Percentiles rank a stretch among this genome's conserved stretches.
Evolutionary conservation across 92 coral and sea anemone genomes (phyloP).

Genomic region (Epizoanthus scotinus): DNA sequence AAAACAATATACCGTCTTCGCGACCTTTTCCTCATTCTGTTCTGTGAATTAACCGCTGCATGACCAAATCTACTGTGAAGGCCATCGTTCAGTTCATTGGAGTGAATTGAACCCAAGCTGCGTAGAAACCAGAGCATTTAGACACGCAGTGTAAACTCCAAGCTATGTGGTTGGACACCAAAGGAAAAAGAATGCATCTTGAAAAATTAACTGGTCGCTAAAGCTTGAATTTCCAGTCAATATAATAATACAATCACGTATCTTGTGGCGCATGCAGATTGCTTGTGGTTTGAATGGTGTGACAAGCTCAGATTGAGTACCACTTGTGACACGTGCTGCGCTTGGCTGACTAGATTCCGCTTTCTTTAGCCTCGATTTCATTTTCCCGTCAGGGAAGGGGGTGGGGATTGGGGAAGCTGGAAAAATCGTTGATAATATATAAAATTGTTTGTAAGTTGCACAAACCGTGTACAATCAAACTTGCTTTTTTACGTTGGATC

Average conservation of each 20-base stretch:
- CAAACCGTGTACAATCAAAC: too few species aligned
- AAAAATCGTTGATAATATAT: too few species aligned
- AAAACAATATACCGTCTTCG: constrained; percentile 71
- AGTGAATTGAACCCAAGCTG: constrained; percentile 20
- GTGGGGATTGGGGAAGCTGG: too few species aligned
- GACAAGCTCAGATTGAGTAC: neutral
- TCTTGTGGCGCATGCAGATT: neutral
- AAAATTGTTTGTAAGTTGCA: too few species aligned
- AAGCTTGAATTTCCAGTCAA: constrained; percentile 10
- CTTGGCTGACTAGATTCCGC: neutral
- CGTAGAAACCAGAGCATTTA: constrained; percentile 42
- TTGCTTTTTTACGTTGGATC: too few species aligned
- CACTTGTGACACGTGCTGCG: constrained; percentile 33
- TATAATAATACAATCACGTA: neutral
- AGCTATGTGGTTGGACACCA: neutral
- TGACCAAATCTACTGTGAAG: neutral
- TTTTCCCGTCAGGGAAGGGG: too few species aligned
- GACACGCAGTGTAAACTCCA: neutral
- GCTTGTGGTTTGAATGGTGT: constrained; percentile 22
- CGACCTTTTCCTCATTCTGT: constrained; percentile 59
- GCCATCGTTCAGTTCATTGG: constrained; percentile 15
- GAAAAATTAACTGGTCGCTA: neutral
- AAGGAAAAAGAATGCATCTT: neutral
- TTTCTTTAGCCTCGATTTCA: too few species aligned
- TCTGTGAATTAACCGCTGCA: constrained; percentile 17